Percentiles rank a stretch among this genome's conserved stretches.
Conservation (phyloP, 2,797 vertebrate species). For the Decapterus maruadsi region DNA sequence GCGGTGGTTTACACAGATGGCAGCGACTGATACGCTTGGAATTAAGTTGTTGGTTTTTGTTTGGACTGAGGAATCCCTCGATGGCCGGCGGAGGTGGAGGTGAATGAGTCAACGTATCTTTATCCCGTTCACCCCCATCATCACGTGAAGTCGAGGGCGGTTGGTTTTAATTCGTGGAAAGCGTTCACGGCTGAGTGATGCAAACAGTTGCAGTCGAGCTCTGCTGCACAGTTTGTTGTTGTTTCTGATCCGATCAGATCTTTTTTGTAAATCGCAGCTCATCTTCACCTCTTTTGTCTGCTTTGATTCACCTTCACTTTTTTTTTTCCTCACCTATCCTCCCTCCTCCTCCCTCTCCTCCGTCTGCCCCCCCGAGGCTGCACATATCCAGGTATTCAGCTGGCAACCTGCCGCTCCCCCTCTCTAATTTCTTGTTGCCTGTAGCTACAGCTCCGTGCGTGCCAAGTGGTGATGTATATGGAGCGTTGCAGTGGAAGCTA, state of each 20-base stretch:
- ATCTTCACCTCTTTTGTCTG: background rate
- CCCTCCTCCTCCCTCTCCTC: background rate
- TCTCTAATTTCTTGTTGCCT: constrained; percentile 67
- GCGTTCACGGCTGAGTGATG: background rate
- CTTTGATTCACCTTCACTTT: background rate
- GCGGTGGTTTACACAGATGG: constrained; percentile 3
- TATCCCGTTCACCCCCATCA: no score
- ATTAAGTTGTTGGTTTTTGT: background rate
- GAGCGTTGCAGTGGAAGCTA: constrained; percentile 2
- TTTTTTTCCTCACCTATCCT: constrained; percentile 3
- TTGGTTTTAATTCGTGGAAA: background rate
- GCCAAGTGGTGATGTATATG: constrained; percentile 65
- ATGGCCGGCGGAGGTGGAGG: background rate
- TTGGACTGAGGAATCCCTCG: background rate
- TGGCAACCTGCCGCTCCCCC: constrained; percentile 41
- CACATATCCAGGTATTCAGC: constrained; percentile 59
- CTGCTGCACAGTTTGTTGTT: no score
- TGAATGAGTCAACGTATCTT: background rate
- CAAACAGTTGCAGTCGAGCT: no score
- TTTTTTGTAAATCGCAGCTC: background rate
- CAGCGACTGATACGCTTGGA: background rate
- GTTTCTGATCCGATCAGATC: constrained; percentile 11
- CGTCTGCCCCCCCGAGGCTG: constrained; percentile 31
- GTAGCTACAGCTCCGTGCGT: constrained; percentile 35
- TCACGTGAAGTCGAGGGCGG: no score